phyloP scores from a whole-genome alignment of 2,888 invertebrate genomes.

The Monochamus alternatus region DNA sequence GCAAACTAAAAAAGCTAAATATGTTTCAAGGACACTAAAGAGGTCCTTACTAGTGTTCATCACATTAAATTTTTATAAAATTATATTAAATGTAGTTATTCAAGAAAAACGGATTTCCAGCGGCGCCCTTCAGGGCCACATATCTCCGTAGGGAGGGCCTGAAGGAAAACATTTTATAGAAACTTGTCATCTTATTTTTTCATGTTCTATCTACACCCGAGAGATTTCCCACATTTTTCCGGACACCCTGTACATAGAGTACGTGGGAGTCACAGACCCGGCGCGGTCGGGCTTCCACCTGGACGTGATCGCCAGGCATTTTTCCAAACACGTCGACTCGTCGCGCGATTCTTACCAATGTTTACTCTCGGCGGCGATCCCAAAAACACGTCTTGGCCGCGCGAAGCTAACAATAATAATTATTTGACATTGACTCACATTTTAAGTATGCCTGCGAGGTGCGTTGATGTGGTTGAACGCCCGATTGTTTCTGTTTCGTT shows the following conservation, averaged over 20 bases:
- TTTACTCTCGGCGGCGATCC: not conserved
- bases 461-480: slow-evolving; percentile 11
- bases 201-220: too few relatives aligned
- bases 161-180: too few relatives aligned
- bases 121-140: too few relatives aligned
- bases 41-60: too few relatives aligned
- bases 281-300: not conserved
- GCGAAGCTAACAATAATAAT: not conserved
- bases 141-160: too few relatives aligned
- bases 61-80: too few relatives aligned
- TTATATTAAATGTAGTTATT: too few relatives aligned
- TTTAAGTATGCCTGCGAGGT: not conserved
- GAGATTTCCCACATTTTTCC: too few relatives aligned
- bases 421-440: slow-evolving; percentile 1
- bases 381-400: not conserved
- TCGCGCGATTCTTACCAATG: not conserved
- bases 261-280: not conserved
- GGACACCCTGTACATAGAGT: not conserved
- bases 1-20: too few relatives aligned
- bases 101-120: too few relatives aligned
- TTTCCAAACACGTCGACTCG: not conserved
- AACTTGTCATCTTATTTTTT: too few relatives aligned
- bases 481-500: not conserved
- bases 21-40: too few relatives aligned
- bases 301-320: not conserved